These are phyloP conservation scores for Sisor rabdophorus DNA, from an alignment of 2,113 vertebrate genomes.

Conservation along the genomic window DNA sequence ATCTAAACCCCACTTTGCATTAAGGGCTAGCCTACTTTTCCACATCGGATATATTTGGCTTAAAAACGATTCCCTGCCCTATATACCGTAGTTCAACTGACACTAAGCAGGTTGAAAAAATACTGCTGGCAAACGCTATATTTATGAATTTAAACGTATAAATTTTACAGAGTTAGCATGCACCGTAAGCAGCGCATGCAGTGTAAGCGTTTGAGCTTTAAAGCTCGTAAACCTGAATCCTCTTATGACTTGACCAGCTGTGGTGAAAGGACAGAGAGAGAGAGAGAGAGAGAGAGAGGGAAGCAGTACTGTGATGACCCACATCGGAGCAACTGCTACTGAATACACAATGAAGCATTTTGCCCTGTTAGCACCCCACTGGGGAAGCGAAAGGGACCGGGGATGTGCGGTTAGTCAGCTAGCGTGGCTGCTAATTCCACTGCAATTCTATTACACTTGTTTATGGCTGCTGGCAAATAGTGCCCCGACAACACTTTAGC, in stretches of 20 bases:
- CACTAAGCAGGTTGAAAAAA: background rate
- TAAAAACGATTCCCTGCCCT: background rate
- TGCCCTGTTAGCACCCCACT: slow-evolving; percentile 62
- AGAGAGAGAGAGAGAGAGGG: background rate
- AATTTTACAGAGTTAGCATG: background rate
- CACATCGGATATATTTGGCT: background rate
- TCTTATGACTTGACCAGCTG: background rate
- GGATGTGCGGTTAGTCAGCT: slow-evolving; percentile 55
- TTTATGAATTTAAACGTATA: background rate
- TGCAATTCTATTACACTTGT: slow-evolving; percentile 67
- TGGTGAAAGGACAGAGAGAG: background rate
- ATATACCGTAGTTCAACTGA: background rate
- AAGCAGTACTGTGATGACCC: slow-evolving; percentile 57
- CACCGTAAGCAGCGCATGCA: background rate
- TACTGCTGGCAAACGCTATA: background rate
- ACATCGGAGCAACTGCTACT: slow-evolving; percentile 58
- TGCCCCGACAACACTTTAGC: slow-evolving; percentile 58
- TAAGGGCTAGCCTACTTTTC: background rate
- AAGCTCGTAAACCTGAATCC: background rate
- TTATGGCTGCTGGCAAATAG: slow-evolving; percentile 67
- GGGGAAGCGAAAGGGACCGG: slow-evolving; percentile 50
- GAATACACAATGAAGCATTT: slow-evolving; percentile 61
- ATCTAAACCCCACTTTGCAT: background rate
- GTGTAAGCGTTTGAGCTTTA: background rate
- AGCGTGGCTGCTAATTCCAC: slow-evolving; percentile 56